A percentile compares a stretch with the other conserved stretches of the same genome.
Evolutionary conservation across 2,797 vertebrate species (phyloP).

Genomic region (Cygnus olor): DNA sequence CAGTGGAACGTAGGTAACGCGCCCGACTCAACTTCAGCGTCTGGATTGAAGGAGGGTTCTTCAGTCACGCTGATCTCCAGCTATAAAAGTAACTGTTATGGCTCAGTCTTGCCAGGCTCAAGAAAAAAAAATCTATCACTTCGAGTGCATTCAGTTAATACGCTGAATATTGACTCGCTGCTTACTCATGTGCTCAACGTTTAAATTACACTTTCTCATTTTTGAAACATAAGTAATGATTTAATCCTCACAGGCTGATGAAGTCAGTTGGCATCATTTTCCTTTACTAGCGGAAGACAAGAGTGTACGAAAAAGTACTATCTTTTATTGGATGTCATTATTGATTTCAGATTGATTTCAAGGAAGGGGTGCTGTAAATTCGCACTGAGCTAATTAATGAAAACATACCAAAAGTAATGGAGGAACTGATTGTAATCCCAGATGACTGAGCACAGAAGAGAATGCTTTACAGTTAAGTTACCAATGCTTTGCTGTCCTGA

Average conservation of each 20-base stretch:
- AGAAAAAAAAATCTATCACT: slow-evolving; percentile 1
- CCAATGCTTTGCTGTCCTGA: neutral
- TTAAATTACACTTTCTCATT: slow-evolving; percentile 37
- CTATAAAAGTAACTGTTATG: slow-evolving; percentile 8
- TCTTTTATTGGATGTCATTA: neutral
- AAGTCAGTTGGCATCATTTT: slow-evolving; percentile 4
- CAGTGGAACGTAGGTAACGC: neutral
- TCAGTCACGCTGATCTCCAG: neutral
- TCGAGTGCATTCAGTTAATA: slow-evolving; percentile 15
- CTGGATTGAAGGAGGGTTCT: neutral
- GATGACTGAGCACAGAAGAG: neutral
- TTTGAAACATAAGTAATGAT: neutral
- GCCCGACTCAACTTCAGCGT: neutral
- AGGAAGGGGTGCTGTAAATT: neutral
- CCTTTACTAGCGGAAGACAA: neutral
- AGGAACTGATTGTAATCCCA: neutral
- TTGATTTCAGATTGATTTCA: slow-evolving; percentile 18
- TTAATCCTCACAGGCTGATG: neutral
- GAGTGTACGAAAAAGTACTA: neutral
- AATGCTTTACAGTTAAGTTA: neutral
- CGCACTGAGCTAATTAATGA: neutral
- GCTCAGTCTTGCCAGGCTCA: slow-evolving; percentile 9
- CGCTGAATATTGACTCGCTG: slow-evolving; percentile 39
- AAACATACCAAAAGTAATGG: neutral
- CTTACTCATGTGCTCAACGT: neutral